These are phyloP conservation scores for Colinus virginianus DNA, from an alignment of 2,113 vertebrate genomes.

Conservation along the genomic window DNA sequence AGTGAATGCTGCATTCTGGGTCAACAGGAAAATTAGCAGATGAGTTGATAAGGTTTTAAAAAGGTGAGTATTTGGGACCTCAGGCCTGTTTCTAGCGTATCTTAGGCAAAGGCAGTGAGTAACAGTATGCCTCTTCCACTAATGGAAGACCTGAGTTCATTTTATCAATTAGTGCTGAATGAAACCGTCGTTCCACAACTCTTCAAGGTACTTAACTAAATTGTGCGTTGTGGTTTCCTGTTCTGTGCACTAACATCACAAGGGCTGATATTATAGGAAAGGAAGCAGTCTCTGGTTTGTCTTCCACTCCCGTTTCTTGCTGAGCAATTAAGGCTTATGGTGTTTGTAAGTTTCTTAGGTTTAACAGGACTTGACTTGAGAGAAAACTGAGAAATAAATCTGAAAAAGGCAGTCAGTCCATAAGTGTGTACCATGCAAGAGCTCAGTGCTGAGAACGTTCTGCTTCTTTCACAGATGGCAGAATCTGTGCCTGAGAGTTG, in stretches of 20 bases:
- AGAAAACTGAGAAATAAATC: background rate
- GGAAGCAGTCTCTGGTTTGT: background rate
- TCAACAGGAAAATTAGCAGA: background rate
- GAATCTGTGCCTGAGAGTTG: background rate
- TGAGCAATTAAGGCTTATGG: background rate
- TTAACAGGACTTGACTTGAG: background rate
- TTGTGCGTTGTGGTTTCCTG: background rate
- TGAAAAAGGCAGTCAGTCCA: background rate
- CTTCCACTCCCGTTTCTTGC: background rate
- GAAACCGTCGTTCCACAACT: background rate
- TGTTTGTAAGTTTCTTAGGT: background rate
- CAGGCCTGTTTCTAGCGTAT: accelerated
- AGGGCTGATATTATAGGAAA: background rate
- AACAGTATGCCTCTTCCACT: background rate
- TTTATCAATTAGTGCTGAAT: background rate
- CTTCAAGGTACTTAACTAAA: background rate
- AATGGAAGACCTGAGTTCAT: background rate
- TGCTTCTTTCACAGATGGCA: background rate
- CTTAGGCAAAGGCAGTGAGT: accelerated
- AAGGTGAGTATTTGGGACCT: background rate
- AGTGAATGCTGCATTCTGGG: background rate
- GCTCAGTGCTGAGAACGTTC: background rate
- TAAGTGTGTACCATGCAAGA: background rate
- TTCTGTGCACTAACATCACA: background rate
- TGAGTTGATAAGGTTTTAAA: background rate